Evolutionary conservation across 2,888 invertebrate genomes (phyloP), one percentile per base, ranked within the genome.

Genomic region (Dasypogon diadema): DNA sequence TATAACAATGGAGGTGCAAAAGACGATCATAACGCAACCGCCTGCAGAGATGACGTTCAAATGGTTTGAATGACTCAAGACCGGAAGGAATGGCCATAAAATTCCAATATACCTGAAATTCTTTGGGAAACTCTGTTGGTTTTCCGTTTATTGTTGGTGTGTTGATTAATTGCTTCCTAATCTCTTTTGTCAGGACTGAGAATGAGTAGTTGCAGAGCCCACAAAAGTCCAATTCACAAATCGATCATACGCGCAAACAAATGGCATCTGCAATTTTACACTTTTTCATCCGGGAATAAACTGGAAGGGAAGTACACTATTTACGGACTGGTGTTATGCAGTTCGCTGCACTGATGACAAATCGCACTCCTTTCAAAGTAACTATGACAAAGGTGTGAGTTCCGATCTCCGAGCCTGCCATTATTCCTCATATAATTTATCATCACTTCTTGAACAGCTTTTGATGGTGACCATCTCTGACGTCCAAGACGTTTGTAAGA

Each of bases 1-100:
- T 14, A 56, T 56, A 56, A 56, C 56, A 56, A 56, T 26, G 56
- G n/a, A 56, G 30, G 56, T 56, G 56, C 30, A 56, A 56, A 56
- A 56, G 24, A 56, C 26, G 56, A 26, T 26, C 14, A 56, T 30
- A n/a, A 5, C 18, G 14, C 24, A 56, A 14, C 30, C 56, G 24
- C 51, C 51, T 21, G 51, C 51, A 21, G 51, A 51, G 51, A 21
- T 51, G 21, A 21, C 18, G 18, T 21, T 16, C 6, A 51, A 51
- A 51, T 21, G 51, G 21, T 18, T 51, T 3, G 8, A 51, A 18
- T n/a, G n/a, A n/a, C n/a, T n/a, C n/a, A n/a, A 16, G 51, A 30
- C 30, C 30, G 56, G 24, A 30, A 30, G 56, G 26, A 56, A 8
- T 10, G 24, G 30, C 14, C 24, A 56, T 54, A 54, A 54, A 54